Evolutionary conservation across 2,113 vertebrate species (phyloP), one percentile per base, ranked within the genome.

Genomic region (Corythaixoides concolor): DNA sequence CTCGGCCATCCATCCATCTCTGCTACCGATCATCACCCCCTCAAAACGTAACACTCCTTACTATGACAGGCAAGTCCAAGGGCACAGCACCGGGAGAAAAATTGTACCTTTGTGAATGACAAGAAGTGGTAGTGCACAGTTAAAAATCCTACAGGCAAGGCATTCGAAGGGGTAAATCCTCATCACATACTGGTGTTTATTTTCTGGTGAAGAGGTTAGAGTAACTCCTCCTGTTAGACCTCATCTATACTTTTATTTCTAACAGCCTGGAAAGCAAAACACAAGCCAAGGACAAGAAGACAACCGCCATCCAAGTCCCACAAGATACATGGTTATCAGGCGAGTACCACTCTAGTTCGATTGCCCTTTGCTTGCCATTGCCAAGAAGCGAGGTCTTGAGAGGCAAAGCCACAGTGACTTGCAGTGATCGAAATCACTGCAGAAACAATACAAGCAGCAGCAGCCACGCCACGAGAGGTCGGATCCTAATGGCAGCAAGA

Each of bases 341-440:
- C 0, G 0, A 82, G 67, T 6, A 33, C 67, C 66, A 73, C 39
- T 49, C 70, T 4, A 15, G 23, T n/a, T 60, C 16, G 2, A 69
- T 5, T 53, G 85, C 50, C 30, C 76, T 82, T 73, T 28, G 28
- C 53, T 79, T 60, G 62, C 82, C 30, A 24, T 6, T 85, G 91
- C 89, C 96, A 95, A 96, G 73, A 67, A 91, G 18, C 0, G 0
- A 56, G 33, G 8, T 68, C 41, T 74, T 9, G 8, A 72, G 66
- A 76, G 62, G 58, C 35, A 63, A 92, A 92, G 70, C 82, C 82
- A 88, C 81, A 76, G 32, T 47, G 75, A 60, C 58, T 76, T 53
- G 78, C 90, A 82, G 85, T 45, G 78, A 83, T 73, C 72, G 60
- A 70, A 96, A 93, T 79, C 96, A 82, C 88, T 94, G 90, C 88